Conservation (phyloP, 2,888 invertebrate species). For the Dasypogon diadema region DNA sequence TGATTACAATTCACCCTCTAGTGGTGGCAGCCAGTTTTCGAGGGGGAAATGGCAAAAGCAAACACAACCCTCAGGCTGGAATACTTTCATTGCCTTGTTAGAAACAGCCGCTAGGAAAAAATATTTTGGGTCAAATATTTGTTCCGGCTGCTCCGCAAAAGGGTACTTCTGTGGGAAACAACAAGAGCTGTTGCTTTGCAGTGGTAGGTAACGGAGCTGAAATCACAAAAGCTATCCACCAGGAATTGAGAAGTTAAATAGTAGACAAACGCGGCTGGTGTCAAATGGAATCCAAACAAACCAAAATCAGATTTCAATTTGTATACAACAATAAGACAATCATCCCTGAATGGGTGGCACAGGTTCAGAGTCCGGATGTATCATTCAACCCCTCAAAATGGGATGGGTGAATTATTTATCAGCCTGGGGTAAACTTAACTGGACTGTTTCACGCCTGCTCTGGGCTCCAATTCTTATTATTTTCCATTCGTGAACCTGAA, state of each 20-base stretch:
- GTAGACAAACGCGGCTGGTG: conserved; percentile 22
- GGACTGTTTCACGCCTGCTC: no score
- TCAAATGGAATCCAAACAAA: conserved; percentile 53
- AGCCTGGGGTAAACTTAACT: no score
- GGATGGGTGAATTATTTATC: no score
- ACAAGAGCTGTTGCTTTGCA: background rate
- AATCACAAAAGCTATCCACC: background rate
- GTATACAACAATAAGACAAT: conserved; percentile 52
- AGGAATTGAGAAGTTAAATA: conserved; percentile 29
- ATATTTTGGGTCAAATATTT: background rate
- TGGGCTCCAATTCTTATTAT: no score
- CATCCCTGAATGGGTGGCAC: conserved; percentile 14
- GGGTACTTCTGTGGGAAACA: background rate
- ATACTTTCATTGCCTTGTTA: conserved; percentile 31
- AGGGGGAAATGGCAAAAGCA: conserved; percentile 3
- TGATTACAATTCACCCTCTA: conserved; percentile 19
- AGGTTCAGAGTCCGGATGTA: background rate
- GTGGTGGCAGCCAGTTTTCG: background rate
- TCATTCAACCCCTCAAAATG: no score
- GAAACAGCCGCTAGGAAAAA: background rate
- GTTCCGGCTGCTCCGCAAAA: background rate
- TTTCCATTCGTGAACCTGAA: no score
- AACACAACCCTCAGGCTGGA: conserved; percentile 1
- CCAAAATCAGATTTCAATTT: conserved; percentile 53
- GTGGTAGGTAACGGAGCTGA: background rate